Base-by-base conservation (phyloP, 2,888 invertebrate species). In the Subacronicta megacephala region DNA sequence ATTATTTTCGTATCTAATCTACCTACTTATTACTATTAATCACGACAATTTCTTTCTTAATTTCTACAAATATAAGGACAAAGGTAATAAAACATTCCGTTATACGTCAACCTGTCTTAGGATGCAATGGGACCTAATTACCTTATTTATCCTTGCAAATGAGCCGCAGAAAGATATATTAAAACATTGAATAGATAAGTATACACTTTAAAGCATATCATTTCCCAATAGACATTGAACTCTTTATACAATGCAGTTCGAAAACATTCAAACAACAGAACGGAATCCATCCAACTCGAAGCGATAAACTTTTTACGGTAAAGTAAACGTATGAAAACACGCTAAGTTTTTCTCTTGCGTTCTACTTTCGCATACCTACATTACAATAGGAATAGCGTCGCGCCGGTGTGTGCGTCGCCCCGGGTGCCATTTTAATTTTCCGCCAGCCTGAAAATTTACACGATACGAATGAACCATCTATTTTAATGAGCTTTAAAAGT, bases 401-500 rank as follows among this genome's bases (percentile, higher is more conserved):
- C 46, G 51, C 45, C 62, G 56, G 78, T 72, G 72, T 75, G 62
- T 75, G 75, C 59, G 74, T 72, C 82, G 93, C 93, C 90, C 74
- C 89, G 90, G 92, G 93, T 88, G 87, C 83, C 88, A 87, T 94
- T 93, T 93, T 93, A 93, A 94, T 94, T 94, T 94, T 94, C 94
- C 94, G 94, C 90, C 81, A 78, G 83, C 81, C 82, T 84, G 87
- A 82, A 90, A 90, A 90, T 92, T 87, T 90, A 90, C 88, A 88
- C 88, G 84, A 84, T 84, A 83, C 82, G 89, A 93, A 92, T 90
- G 92, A 90, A 91, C 89, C 89, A 88, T 93, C 91, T 92, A 90
- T 92, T 94, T 94, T 93, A 94, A 93, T 93, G 93, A 93, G 91
- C 90, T 90, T 87, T 88, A 90, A 91, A 92, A 92, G 90, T 92